Evolutionary conservation across 2,888 invertebrate genomes (phyloP), one percentile per base, ranked within the genome.

Genomic region (Aspidiotus destructor): DNA sequence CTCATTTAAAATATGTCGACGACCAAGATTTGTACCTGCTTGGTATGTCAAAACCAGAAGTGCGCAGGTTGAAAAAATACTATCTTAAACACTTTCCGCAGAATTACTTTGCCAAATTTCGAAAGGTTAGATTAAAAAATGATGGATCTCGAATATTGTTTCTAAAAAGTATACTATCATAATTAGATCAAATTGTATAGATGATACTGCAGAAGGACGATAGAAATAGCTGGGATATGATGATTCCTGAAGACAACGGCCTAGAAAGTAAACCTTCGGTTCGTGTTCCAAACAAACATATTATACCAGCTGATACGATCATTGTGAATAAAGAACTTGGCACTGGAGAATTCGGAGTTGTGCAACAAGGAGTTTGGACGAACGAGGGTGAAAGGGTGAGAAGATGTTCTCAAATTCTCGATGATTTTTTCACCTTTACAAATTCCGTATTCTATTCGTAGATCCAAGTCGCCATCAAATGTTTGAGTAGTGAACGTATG

Each of bases 361-460:
- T 99, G 0, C 96, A 96, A 77, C 97, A 96, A 79, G 98, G 96
- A 5, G 91, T 94, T 9, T 97, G 96, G 96, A 92, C 91, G 62
- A 92, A 94, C 76, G 92, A 92, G 73, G 92, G 89, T 70, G 92
- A 94, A 79, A 83, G 93, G 79, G 90, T 92, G 78, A 79, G 80
- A 57, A 57, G 7, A 57, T 3, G 7, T 5, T 7, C 6, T 48
- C 2, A n/a, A 48, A n/a, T 48, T 48, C 28, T 28, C 28, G 28
- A 28, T 28, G 28, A 28, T 28, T 11, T 11, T 48, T 6, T 1
- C 2, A 3, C 48, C 2, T 48, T 48, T 48, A 6, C 48, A 3
- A 48, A 3, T 2, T 48, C 1, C 11, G 11, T 48, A 13, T 48
- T 48, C 48, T n/a, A 48, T 13, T 48, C 6, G 48, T 79, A 92